Evolutionary conservation across 2,113 vertebrate genomes (phyloP), one percentile per base, ranked within the genome.

Genomic region (Poeciliopsis retropinna): DNA sequence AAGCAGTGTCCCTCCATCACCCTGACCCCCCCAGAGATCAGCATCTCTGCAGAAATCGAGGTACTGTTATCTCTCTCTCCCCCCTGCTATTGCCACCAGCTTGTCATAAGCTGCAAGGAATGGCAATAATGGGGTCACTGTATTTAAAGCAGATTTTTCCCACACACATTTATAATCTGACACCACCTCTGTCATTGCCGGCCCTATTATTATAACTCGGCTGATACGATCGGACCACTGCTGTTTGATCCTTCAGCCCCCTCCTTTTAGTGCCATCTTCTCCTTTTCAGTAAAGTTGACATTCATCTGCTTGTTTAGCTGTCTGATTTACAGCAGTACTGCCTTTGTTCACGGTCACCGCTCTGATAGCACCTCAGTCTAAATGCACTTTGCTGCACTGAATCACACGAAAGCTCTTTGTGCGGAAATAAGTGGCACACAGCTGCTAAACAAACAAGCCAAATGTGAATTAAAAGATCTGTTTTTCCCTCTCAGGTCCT

Each of bases 1-100:
- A 70, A 95, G 72, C 95, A 94, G 87, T 99, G 98, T 85, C 98
- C 97, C 0, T 89, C 95, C 75, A 97, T 99, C 95, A 96, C 92
- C 13, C 93, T 99, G 63, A 90, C 96, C n/a, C 97, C 97, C 0
- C 87, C 95, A 0, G 95, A 97, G 90, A 96, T 99, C 60, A 95
- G 95, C 44, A 89, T 95, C 2, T 91, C 87, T 28, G 93, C 92
- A 3, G 94, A 95, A 79, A 95, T 95, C 80, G 93, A 95, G 82
- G 98, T 98, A 91, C 10, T 15, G 10, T 70, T 22, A 71, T 31
- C 68, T 72, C 68, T 72, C 63, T 0, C n/a, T 44, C 17, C 29
- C 17, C 39, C 2, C 71, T 60, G 34, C 29, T 69, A 29, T 68
- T 65, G 28, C 44, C 5, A 0, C 77, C 57, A 73, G 47, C 17